Evolutionary conservation across 2,113 vertebrate species (phyloP), one percentile per base, ranked within the genome.

Genomic region (Sminthopsis crassicaudata): DNA sequence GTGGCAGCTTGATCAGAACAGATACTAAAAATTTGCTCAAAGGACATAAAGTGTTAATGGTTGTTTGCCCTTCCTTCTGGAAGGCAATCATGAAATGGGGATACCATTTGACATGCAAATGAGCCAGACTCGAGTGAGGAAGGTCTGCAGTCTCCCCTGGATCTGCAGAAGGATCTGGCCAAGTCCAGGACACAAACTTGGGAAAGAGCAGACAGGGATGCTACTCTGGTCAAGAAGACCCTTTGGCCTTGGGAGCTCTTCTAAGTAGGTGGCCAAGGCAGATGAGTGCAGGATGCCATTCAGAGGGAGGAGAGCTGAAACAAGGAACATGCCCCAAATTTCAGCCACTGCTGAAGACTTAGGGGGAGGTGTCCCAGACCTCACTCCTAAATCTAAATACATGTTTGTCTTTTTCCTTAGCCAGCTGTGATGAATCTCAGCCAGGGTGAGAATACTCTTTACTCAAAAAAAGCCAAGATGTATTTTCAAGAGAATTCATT

Each of bases 1-100:
- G 46, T 91, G 25, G 55, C 46, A 91, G 95, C n/a, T 42, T 52
- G 89, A 90, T 54, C 46, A 90, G 89, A 57, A 67, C 90, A 84
- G 89, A 27, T 24, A 60, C 48, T 48, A 88, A 48, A 67, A 92
- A n/a, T n/a, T 91, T 55, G n/a, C 89, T 91, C 10, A 11, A 48
- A 53, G 52, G 88, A 51, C 50, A 51, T 51, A 51, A 51, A 51
- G 50, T 51, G 50, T 51, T 51, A 51, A 51, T 51, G 9, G 9
- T 51, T 51, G 50, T 51, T 51, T 51, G 50, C 50, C 50, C 50
- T 51, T 51, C 50, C 50, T 51, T 51, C 50, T 51, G 8, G 50
- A 51, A 51, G 50, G 10, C 50, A 51, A 51, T 51, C 50, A 51
- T 51, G 50, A 11, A 9, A 51, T 51, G 50, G 50, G 8, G 9